Evolutionary conservation across 1,140 invertebrate genomes (phyloP).

Genomic region (Cardiocondyla obscurior): DNA sequence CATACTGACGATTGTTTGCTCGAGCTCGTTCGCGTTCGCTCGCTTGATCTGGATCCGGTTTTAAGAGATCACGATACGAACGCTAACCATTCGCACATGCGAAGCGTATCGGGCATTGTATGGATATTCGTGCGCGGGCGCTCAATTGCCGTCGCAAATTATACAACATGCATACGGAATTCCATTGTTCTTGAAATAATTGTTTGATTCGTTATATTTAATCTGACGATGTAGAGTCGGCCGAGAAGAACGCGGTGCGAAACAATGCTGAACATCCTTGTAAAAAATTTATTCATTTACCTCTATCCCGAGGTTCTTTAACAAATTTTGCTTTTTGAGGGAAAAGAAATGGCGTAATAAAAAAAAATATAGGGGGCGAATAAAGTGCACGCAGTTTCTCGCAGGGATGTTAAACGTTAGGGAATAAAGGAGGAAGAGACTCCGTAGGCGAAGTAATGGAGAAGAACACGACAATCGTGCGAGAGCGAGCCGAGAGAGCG

Average conservation of each 20-base stretch:
- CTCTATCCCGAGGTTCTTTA: not conserved
- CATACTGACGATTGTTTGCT: not conserved
- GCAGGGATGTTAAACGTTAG: not conserved
- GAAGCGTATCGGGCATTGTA: slow-evolving; percentile 37
- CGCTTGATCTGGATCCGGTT: not conserved
- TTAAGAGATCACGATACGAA: not conserved
- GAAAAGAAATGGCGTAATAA: not conserved
- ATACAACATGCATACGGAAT: not conserved
- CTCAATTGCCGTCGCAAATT: slow-evolving; percentile 35
- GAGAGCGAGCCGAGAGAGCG: not conserved
- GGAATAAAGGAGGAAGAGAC: not conserved
- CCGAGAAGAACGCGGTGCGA: not conserved
- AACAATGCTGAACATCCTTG: not conserved
- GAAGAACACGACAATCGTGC: slow-evolving; percentile 23
- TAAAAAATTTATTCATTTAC: not conserved
- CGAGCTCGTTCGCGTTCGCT: not conserved
- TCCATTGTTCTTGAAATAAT: slow-evolving; percentile 46
- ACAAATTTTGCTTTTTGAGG: not conserved
- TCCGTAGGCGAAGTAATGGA: not conserved
- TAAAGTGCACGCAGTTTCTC: not conserved
- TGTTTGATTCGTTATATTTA: slow-evolving; percentile 12
- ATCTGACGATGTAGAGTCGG: not conserved
- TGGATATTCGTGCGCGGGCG: slow-evolving; percentile 28
- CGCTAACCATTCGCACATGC: not conserved
- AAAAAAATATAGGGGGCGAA: too few species aligned